A percentile compares a stretch with the other conserved stretches of the same genome.
These are phyloP conservation scores for Lophochroa leadbeateri DNA, from an alignment of 2,113 vertebrate genomes.

Conservation along the genomic window DNA sequence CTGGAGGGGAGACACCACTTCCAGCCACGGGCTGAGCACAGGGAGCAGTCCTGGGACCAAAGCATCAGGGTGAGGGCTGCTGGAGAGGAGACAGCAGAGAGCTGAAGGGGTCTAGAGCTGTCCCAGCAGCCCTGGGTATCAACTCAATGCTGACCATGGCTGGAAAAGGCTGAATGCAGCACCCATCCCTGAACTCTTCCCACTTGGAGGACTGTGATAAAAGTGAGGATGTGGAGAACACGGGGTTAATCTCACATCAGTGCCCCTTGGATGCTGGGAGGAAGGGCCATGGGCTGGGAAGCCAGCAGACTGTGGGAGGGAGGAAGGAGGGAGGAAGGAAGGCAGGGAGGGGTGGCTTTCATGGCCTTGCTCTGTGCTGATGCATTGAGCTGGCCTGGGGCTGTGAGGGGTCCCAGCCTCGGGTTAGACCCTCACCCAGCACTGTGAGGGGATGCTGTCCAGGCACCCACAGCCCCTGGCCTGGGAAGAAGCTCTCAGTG, in stretches of 20 bases:
- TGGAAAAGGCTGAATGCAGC: background rate
- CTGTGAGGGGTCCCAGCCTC: background rate
- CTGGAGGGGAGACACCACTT: background rate
- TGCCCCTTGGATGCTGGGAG: background rate
- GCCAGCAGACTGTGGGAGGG: background rate
- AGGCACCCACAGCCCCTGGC: background rate
- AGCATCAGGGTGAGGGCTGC: background rate
- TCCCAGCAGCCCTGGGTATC: background rate
- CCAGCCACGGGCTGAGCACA: background rate
- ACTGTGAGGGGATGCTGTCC: background rate
- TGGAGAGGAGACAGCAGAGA: background rate
- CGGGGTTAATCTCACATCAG: background rate
- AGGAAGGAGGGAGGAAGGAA: background rate
- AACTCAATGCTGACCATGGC: background rate
- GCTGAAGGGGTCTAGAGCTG: background rate
- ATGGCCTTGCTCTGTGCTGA: background rate
- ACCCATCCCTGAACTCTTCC: background rate
- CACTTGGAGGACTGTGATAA: background rate
- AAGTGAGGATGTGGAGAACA: background rate
- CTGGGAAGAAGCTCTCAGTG: background rate
- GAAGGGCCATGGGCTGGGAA: background rate
- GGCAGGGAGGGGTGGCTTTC: background rate
- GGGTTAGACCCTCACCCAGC: background rate
- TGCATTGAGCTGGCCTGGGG: rapidly evolving
- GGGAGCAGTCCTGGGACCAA: background rate